A percentile compares a stretch with the other conserved stretches of the same genome.
Evolutionary conservation across 1,140 invertebrate genomes (phyloP).

Genomic region (Ptiloglossa arizonensis): DNA sequence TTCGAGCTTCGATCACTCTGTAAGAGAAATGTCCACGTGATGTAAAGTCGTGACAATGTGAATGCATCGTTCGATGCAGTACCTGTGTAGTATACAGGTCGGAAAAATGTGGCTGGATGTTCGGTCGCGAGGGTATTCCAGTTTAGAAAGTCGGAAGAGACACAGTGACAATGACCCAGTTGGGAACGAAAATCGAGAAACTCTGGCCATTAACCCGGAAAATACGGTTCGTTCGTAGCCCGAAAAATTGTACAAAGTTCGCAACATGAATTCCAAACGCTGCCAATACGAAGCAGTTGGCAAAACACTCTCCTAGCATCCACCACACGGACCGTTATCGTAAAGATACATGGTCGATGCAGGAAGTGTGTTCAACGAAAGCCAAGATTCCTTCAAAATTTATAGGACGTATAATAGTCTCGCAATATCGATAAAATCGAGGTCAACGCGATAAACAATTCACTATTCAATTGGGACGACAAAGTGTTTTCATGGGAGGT

Average conservation of each 20-base stretch:
- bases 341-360: background rate
- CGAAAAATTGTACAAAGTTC: slow-evolving; percentile 40
- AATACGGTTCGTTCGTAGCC: slow-evolving; percentile 6
- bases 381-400: background rate
- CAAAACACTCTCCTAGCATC: background rate
- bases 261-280: slow-evolving; percentile 5
- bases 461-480: no score
- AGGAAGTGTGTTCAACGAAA: background rate
- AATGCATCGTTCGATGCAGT: background rate
- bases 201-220: slow-evolving; percentile 1
- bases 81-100: background rate
- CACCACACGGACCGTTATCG: slow-evolving; percentile 1
- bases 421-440: background rate
- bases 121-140: slow-evolving; percentile 12
- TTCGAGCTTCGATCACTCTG: no score
- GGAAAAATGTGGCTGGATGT: background rate
- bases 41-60: background rate
- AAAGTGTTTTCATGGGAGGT: no score
- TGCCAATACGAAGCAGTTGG: slow-evolving; percentile 22
- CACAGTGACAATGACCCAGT: slow-evolving; percentile 40
- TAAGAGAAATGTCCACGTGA: no score
- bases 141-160: slow-evolving; percentile 30
- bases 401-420: background rate
- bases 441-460: background rate
- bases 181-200: slow-evolving; percentile 33